Base-by-base conservation (phyloP, 2,888 invertebrate genomes). In the Lochmaea crataegi region DNA sequence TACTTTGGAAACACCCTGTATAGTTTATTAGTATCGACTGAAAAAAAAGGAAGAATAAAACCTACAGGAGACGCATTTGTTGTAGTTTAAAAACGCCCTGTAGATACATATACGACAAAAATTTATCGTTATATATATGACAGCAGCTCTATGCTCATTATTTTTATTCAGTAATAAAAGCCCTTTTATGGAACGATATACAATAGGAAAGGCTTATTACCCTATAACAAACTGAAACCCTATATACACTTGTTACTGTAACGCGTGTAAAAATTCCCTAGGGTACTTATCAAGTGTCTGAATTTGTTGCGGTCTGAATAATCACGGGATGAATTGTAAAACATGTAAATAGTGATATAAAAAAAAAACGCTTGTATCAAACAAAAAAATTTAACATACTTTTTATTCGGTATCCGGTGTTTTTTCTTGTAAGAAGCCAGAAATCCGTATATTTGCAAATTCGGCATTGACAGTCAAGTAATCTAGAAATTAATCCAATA, bases 221-320 rank as follows among this genome's bases (percentile, higher is more conserved):
- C 76, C 72, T 72, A 71, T 68, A 75, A 73, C 75, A 73, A 76
- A 76, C 72, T 68, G 64, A 56, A 63, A 85, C 86, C 85, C 86
- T 75, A 82, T 84, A 82, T 82, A 82, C 85, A 84, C 82, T 79
- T 84, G 84, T 81, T 81, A 79, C 77, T 78, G 76, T 82, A 83
- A 82, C 84, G 82, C 82, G 81, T 83, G 80, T 74, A 73, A 68
- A 32, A 38, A 48, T 66, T 66, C 58, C 51, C 65, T 65, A 57
- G 70, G 70, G 70, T 70, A 70, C 61, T 63, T 63, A 63, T 63
- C 61, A 63, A 63, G 61, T 63, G 61, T 63, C 42, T 63, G 61
- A 41, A 63, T 63, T 63, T 42, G 61, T 63, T 42, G 61, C 38
- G 61, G 61, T 63, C 61, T 42, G 42, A 63, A 42, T 63, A 42